Conservation (phyloP, 1,140 invertebrate species). For the Scaptodrosophila lebanonensis region DNA sequence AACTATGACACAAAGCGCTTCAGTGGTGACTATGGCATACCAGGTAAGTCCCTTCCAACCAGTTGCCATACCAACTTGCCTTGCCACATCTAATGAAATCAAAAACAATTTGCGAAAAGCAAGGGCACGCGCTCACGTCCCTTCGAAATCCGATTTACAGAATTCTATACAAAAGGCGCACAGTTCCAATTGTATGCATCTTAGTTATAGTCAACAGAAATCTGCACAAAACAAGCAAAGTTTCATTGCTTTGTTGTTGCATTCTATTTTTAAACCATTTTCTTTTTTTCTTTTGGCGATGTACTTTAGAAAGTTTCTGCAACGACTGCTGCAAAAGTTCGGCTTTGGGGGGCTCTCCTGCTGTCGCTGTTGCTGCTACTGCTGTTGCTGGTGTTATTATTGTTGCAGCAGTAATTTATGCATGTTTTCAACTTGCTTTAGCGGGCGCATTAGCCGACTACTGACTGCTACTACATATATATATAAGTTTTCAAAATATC, state of each 20-base stretch:
- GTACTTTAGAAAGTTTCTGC: conserved; percentile 44
- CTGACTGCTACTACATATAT: no score
- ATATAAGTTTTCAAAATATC: conserved; percentile 25
- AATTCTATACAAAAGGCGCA: no score
- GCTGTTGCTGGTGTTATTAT: conserved; percentile 8
- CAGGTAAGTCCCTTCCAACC: conserved; percentile 77
- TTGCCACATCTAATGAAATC: no score
- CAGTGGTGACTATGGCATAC: conserved; percentile 85
- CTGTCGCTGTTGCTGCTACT: conserved; percentile 6
- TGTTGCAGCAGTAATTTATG: conserved; percentile 51
- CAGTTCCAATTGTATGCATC: conserved; percentile 24
- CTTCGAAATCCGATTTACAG: no score
- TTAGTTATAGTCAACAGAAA: conserved; percentile 2
- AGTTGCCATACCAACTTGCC: conserved; percentile 21
- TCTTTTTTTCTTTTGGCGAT: neutral
- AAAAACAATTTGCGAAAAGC: conserved; percentile 4
- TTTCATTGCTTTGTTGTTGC: no score
- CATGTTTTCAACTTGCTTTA: conserved; percentile 63
- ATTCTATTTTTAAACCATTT: conserved; percentile 25
- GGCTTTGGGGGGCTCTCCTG: no score
- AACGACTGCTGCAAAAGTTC: no score
- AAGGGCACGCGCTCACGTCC: no score
- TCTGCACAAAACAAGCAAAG: conserved; percentile 27
- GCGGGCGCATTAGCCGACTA: conserved; percentile 26
- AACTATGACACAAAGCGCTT: conserved; percentile 82